phyloP scores from a whole-genome alignment of 2,113 vertebrate species.

The Perca schrenkii region DNA sequence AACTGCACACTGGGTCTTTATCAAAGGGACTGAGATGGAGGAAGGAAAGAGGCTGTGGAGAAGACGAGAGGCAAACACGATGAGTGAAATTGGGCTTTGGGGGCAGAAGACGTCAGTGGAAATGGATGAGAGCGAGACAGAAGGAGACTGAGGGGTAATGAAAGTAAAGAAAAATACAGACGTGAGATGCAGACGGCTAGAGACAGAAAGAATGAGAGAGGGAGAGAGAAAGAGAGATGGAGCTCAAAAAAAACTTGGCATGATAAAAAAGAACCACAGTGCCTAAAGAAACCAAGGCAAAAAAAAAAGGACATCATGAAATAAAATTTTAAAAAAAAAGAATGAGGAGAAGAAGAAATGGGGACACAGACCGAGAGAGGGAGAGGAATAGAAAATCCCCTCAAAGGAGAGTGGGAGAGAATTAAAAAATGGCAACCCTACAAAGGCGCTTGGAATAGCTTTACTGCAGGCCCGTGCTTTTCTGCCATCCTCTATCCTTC shows the following conservation, averaged over 20 bases:
- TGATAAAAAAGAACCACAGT: slow-evolving; percentile 64
- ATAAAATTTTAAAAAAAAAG: slow-evolving; percentile 43
- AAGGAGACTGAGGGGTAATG: slow-evolving; percentile 34
- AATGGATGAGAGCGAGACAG: slow-evolving; percentile 60
- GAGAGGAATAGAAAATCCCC: slow-evolving; percentile 63
- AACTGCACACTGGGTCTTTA: slow-evolving; percentile 61
- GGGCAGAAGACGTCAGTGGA: slow-evolving; percentile 55
- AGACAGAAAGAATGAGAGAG: slow-evolving; percentile 1
- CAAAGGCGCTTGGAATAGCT: slow-evolving; percentile 71
- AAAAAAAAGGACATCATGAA: slow-evolving; percentile 58
- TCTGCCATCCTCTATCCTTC: slow-evolving; percentile 57
- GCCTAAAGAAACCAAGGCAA: slow-evolving; percentile 69
- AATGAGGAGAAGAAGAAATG: slow-evolving; percentile 57
- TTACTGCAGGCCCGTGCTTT: slow-evolving; percentile 55
- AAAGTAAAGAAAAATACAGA: slow-evolving; percentile 56
- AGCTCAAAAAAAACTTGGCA: slow-evolving; percentile 65
- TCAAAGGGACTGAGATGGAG: slow-evolving; percentile 66
- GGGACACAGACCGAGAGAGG: slow-evolving; percentile 54
- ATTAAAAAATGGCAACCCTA: slow-evolving; percentile 65
- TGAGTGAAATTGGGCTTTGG: slow-evolving; percentile 61
- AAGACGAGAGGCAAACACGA: slow-evolving; percentile 55
- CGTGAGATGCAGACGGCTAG: slow-evolving; percentile 32
- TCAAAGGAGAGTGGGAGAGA: slow-evolving; percentile 64
- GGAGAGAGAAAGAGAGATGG: slow-evolving; percentile 24
- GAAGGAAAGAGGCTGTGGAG: slow-evolving; percentile 60